Base-by-base conservation (phyloP, 2,888 invertebrate species). In the Litoditis marina region DNA sequence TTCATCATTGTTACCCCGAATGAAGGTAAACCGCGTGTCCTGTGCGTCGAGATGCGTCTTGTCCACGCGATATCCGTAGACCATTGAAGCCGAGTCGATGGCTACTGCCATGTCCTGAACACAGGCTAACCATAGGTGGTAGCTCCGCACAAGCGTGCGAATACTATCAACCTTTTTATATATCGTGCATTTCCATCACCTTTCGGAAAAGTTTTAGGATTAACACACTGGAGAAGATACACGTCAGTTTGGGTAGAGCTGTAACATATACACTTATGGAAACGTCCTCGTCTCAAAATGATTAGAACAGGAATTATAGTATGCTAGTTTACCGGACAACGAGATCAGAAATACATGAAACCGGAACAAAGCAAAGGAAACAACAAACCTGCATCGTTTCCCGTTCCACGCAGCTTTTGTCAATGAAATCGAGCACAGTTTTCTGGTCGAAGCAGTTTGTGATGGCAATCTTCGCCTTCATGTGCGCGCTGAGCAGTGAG, bases 31-130 rank as follows among this genome's bases (percentile, higher is more conserved):
- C n/a, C 22, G 16, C 5, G 49, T 22, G 13, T 49, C 49, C 49
- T 49, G 19, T 3, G 49, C 27, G 13, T 49, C 49, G 2, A 27
- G 27, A 49, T 16, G 49, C 4, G 49, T 27, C 22, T 50, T 27
- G 30, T 61, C 61, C 3, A 61, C 61, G 13, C 61, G 61, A 16
- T 39, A 47, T 16, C 55, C 55, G 25, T 61, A 61, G 16, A 61
- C 55, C 3, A 34, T 47, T 13, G 47, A 42, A n/a, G 55, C 54
- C 2, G 47, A 36, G 25, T 49, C 32, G 25, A 61, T 36, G 22
- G 51, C 55, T 13, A 54, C n/a, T 1, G 61, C 54, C 61, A 61
- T 61, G 36, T 61, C 61, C 61, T 61, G 19, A 46, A 55, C n/a
- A 4, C 4, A 53, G 11, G 25, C 2, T n/a, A 4, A 25, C 2